Conservation (phyloP, 2,797 vertebrate genomes). For the Propithecus deckenii region DNA sequence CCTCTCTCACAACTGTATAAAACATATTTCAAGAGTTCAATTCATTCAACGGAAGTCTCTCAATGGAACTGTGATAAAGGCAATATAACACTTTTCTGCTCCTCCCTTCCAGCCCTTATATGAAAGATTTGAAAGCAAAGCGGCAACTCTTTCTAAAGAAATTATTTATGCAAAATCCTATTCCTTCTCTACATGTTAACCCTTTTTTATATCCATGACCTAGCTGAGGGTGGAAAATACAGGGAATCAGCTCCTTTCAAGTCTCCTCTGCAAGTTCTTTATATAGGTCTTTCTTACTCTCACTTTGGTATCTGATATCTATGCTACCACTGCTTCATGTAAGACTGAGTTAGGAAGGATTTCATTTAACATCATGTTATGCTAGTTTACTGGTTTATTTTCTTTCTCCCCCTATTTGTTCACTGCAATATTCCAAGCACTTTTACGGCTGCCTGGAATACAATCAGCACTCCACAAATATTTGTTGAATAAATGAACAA, state of each 20-base stretch:
- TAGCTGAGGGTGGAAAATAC: neutral
- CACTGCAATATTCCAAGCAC: neutral
- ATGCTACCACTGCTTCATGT: neutral
- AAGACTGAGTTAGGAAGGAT: slow-evolving; percentile 39
- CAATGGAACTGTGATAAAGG: neutral
- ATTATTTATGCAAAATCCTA: neutral
- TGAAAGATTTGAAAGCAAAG: neutral
- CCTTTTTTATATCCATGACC: neutral
- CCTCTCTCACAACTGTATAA: neutral
- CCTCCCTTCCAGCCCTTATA: neutral
- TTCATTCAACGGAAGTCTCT: neutral
- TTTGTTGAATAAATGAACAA: neutral
- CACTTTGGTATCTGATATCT: neutral
- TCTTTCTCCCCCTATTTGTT: neutral
- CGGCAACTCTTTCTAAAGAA: neutral
- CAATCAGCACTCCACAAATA: neutral
- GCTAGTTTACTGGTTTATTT: neutral
- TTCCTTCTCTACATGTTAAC: neutral
- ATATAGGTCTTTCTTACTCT: neutral
- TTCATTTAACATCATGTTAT: neutral
- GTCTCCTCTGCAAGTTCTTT: neutral
- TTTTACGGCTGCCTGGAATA: neutral
- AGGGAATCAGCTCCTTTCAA: neutral
- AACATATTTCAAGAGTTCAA: slow-evolving; percentile 11
- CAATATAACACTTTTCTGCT: neutral